phyloP scores from a whole-genome alignment of 2,797 vertebrate species.

The Cheirogaleus major region DNA sequence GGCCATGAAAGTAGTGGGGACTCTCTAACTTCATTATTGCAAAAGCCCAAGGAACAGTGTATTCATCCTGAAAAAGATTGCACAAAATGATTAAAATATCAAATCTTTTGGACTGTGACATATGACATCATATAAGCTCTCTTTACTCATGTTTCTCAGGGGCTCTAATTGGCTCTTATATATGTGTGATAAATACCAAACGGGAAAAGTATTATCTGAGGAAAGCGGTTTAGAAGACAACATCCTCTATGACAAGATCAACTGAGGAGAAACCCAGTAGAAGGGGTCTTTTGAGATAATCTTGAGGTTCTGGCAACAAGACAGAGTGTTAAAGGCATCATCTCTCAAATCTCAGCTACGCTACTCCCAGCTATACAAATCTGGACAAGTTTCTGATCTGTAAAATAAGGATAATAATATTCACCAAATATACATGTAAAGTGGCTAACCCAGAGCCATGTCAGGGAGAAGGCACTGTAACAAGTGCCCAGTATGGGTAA shows the following conservation, averaged over 20 bases:
- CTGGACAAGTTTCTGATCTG: not conserved
- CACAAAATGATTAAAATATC: not conserved
- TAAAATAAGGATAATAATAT: not conserved
- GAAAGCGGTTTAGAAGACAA: not conserved
- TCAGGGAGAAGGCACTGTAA: not conserved
- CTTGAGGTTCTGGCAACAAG: not conserved
- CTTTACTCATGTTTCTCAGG: not conserved
- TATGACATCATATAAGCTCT: not conserved
- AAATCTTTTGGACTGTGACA: not conserved
- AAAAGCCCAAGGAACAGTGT: not conserved
- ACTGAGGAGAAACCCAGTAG: not conserved
- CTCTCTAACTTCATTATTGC: not conserved
- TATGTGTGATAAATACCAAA: not conserved
- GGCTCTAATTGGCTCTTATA: not conserved
- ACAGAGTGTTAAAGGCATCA: not conserved
- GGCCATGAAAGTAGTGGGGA: not conserved
- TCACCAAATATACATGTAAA: not conserved
- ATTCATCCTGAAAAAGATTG: not conserved
- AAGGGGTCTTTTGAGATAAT: not conserved
- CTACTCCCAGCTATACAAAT: not conserved
- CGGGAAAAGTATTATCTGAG: not conserved
- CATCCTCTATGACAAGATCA: not conserved
- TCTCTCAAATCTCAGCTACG: not conserved
- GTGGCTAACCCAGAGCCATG: not conserved
- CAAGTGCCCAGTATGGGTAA: accelerated